These are phyloP conservation scores for Anarsia innoxiella DNA, from an alignment of 2,888 invertebrate species.

Conservation along the genomic window DNA sequence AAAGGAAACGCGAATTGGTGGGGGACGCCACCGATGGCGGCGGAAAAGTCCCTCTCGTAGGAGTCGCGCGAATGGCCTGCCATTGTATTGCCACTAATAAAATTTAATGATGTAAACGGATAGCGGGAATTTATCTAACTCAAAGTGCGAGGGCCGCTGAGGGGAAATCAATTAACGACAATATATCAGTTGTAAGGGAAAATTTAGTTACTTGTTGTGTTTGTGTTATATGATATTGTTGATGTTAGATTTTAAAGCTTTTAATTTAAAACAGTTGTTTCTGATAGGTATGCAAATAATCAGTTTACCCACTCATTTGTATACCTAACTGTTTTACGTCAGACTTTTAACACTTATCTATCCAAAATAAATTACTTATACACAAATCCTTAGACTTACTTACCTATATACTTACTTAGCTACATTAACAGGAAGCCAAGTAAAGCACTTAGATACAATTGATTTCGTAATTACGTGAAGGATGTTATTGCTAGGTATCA, in stretches of 20 bases:
- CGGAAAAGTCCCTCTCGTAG: conserved; percentile 59
- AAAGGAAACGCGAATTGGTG: conserved; percentile 67
- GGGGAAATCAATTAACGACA: conserved; percentile 62
- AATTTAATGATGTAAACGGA: conserved; percentile 75
- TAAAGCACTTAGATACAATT: no score
- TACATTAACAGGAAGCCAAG: no score
- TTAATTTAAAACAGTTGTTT: no score
- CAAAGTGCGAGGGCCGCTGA: conserved; percentile 47
- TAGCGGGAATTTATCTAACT: conserved; percentile 69
- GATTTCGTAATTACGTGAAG: conserved; percentile 20
- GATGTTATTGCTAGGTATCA: conserved; percentile 15
- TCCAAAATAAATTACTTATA: no score
- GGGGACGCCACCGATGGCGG: conserved; percentile 44
- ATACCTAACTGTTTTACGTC: no score
- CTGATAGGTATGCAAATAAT: neutral
- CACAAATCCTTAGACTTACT: no score
- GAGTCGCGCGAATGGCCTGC: conserved; percentile 46
- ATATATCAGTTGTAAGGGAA: conserved; percentile 16
- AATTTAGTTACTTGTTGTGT: conserved; percentile 15
- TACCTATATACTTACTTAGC: no score
- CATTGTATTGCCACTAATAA: conserved; percentile 70
- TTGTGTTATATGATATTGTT: conserved; percentile 44
- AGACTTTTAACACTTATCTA: no score
- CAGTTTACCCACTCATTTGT: no score
- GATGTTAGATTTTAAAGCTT: conserved; percentile 19